Evolutionary conservation across 1,140 invertebrate species (phyloP).

Genomic region (Drosophila guanche): DNA sequence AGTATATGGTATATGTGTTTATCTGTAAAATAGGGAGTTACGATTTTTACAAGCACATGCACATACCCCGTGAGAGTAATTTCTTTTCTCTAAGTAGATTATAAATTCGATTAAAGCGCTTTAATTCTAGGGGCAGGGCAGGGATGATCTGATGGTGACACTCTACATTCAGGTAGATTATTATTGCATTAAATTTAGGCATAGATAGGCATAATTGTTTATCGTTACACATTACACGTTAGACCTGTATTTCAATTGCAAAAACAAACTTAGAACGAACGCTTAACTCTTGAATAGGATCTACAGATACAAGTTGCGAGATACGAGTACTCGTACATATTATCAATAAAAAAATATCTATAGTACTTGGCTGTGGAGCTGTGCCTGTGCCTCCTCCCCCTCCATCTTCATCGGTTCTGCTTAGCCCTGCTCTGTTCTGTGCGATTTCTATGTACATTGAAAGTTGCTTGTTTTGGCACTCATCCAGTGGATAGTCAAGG

Average conservation of each 20-base stretch:
- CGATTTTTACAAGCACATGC: conserved; percentile 40
- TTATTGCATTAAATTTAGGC: no score
- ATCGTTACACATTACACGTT: conserved; percentile 34
- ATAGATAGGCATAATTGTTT: conserved; percentile 7
- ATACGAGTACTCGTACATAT: conserved; percentile 60
- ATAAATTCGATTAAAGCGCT: conserved; percentile 53
- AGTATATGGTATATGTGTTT: conserved; percentile 25
- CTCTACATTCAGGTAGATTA: conserved; percentile 2
- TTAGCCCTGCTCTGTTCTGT: conserved; percentile 6
- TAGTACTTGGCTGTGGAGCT: conserved; percentile 36
- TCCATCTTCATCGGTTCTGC: neutral
- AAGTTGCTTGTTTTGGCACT: conserved; percentile 60
- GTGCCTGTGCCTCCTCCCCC: neutral
- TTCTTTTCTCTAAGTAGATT: conserved; percentile 26
- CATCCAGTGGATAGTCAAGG: conserved; percentile 27
- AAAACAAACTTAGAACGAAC: conserved; percentile 51
- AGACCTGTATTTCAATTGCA: conserved; percentile 50
- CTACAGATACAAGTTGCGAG: conserved; percentile 2
- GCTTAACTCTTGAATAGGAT: conserved; percentile 42
- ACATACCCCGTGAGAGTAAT: conserved; percentile 23
- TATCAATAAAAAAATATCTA: conserved; percentile 73
- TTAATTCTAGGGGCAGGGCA: conserved; percentile 12
- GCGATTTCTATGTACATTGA: conserved; percentile 50
- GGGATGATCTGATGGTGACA: conserved; percentile 22
- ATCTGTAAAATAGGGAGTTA: conserved; percentile 46